Evolutionary conservation across 2,888 invertebrate species (phyloP).

Genomic region (Synergus japonicus): DNA sequence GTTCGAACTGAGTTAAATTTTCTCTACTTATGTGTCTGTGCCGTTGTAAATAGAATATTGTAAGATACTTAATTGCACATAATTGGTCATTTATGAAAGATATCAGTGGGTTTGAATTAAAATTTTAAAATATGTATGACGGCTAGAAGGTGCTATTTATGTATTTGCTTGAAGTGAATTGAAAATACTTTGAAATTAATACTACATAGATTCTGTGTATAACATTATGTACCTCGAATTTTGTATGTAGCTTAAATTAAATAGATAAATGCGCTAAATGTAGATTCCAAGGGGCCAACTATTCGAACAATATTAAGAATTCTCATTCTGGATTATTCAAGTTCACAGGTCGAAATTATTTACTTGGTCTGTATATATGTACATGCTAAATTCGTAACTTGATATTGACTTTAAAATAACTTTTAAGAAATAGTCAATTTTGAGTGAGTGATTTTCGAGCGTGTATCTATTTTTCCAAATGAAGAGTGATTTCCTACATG

Average conservation of each 20-base stretch:
- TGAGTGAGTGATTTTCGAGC: conserved; percentile 1
- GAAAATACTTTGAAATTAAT: background rate
- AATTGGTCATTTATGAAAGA: conserved; percentile 44
- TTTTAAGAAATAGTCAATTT: conserved; percentile 30
- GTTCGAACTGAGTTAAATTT: conserved; percentile 92
- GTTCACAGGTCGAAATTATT: conserved; percentile 20
- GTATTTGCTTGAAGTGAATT: background rate
- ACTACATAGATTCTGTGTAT: background rate
- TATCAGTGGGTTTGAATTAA: background rate
- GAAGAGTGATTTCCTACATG: background rate
- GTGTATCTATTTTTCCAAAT: conserved; percentile 11
- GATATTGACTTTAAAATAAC: conserved; percentile 5
- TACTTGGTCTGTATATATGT: conserved; percentile 31
- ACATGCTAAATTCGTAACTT: conserved; percentile 8
- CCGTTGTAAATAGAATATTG: conserved; percentile 52
- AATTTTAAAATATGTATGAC: background rate
- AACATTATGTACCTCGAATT: background rate
- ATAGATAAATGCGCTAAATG: background rate
- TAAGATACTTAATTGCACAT: conserved; percentile 54
- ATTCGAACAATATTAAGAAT: conserved; percentile 30
- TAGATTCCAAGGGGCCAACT: conserved; percentile 42
- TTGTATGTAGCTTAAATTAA: background rate
- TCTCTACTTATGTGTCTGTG: conserved; percentile 15
- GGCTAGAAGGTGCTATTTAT: background rate
- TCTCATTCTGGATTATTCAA: conserved; percentile 1